Evolutionary conservation across 2,797 vertebrate genomes (phyloP).

Genomic region (Propithecus perrieri): DNA sequence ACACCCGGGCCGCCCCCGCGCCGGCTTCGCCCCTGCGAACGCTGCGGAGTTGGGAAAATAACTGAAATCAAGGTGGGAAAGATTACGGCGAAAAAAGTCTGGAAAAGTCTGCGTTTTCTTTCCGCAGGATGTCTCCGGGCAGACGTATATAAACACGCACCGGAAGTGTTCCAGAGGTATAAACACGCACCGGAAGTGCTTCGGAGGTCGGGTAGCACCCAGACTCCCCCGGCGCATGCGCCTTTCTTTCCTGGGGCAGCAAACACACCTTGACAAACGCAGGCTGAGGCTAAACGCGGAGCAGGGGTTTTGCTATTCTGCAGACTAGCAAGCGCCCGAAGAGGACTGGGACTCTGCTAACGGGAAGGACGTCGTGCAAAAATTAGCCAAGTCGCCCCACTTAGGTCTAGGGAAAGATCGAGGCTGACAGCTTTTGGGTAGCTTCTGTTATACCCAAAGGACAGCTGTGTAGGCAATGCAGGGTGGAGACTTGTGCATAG

Average conservation of each 20-base stretch:
- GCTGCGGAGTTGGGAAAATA: background rate
- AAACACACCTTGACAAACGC: background rate
- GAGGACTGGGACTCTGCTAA: background rate
- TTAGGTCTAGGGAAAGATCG: background rate
- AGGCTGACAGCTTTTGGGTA: background rate
- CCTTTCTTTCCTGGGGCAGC: background rate
- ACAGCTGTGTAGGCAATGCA: background rate
- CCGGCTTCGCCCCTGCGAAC: background rate
- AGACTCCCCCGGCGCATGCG: background rate
- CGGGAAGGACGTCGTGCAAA: constrained; percentile 10
- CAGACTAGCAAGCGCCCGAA: background rate
- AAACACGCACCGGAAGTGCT: background rate
- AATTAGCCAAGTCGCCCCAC: background rate
- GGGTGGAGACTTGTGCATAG: background rate
- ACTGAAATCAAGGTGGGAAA: background rate
- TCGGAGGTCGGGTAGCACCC: background rate
- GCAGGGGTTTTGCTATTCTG: background rate
- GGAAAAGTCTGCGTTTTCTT: background rate
- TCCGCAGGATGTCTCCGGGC: background rate
- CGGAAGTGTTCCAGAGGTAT: background rate
- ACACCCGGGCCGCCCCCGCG: too few species aligned
- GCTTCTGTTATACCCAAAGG: background rate
- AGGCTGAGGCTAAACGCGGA: background rate
- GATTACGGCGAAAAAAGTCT: background rate
- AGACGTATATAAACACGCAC: background rate